Percentiles rank a stretch among this genome's conserved stretches.
Evolutionary conservation across 2,113 vertebrate genomes (phyloP).

Genomic region (Procavia capensis): DNA sequence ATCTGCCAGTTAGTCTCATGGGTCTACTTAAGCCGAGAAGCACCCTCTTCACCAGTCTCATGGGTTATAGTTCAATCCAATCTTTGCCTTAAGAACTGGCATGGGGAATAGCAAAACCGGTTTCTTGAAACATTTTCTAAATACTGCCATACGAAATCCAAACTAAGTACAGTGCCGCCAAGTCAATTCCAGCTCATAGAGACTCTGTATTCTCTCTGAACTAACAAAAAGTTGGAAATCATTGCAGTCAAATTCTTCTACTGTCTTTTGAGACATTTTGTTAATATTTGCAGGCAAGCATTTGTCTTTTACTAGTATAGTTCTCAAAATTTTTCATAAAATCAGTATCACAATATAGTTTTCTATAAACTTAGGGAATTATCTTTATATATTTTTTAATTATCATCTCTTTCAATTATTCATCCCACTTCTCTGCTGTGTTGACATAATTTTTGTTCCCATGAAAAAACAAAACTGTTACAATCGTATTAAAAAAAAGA

Average conservation of each 20-base stretch:
- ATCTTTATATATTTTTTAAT: not conserved
- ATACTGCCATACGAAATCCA: too few species aligned
- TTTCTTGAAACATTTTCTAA: not conserved
- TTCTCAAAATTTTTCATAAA: constrained; percentile 45
- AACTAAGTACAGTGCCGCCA: too few species aligned
- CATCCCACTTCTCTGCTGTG: not conserved
- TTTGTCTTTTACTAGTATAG: not conserved
- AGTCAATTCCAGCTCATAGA: too few species aligned
- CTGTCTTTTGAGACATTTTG: not conserved
- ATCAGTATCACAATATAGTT: not conserved
- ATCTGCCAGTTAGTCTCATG: too few species aligned
- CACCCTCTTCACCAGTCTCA: too few species aligned
- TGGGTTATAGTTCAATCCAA: too few species aligned
- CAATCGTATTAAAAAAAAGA: not conserved
- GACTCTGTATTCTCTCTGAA: not conserved
- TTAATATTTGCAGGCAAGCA: not conserved
- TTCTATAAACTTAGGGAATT: not conserved
- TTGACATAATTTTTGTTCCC: not conserved
- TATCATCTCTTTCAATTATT: not conserved
- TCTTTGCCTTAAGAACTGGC: too few species aligned
- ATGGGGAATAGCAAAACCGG: too few species aligned
- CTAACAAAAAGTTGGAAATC: not conserved
- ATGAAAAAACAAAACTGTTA: not conserved
- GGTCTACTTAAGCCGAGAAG: too few species aligned
- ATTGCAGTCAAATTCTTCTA: not conserved